Percentiles rank a stretch among this genome's conserved stretches.
These are phyloP conservation scores for Nesospiza acunhae DNA, from an alignment of 2,113 vertebrate species.

Conservation along the genomic window DNA sequence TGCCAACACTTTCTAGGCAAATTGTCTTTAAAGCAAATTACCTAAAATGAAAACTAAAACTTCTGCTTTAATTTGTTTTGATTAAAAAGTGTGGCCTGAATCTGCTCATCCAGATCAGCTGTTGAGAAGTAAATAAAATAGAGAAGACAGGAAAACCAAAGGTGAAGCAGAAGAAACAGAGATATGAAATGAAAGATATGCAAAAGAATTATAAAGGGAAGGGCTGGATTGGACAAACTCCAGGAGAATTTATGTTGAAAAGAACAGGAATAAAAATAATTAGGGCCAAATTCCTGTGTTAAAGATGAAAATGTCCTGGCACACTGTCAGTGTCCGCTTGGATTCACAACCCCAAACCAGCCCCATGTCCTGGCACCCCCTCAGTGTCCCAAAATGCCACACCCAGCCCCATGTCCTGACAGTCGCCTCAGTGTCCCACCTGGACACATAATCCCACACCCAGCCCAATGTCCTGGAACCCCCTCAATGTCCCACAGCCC, in stretches of 20 bases:
- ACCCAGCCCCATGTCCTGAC: rapidly evolving
- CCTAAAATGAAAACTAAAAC: background rate
- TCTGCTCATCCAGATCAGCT: background rate
- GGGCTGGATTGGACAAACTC: background rate
- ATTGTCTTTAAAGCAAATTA: background rate
- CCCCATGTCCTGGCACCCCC: rapidly evolving
- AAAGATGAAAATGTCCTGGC: background rate
- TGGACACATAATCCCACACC: too few species aligned
- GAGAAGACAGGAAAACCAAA: background rate
- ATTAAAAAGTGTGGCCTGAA: background rate
- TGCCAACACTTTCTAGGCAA: background rate
- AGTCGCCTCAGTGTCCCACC: too few species aligned
- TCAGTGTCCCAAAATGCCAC: background rate
- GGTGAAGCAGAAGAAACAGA: background rate
- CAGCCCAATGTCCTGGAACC: too few species aligned
- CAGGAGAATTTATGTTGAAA: background rate
- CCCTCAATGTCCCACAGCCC: background rate
- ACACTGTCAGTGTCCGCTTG: background rate
- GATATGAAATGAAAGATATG: background rate
- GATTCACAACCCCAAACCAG: background rate
- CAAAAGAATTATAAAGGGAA: background rate
- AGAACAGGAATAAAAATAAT: background rate
- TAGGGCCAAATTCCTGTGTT: background rate
- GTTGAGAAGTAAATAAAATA: background rate
- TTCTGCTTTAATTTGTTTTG: background rate